Percentiles rank a stretch among this genome's conserved stretches.
phyloP scores from a whole-genome alignment of 2,797 vertebrate genomes.

The Syngnathus rostellatus region DNA sequence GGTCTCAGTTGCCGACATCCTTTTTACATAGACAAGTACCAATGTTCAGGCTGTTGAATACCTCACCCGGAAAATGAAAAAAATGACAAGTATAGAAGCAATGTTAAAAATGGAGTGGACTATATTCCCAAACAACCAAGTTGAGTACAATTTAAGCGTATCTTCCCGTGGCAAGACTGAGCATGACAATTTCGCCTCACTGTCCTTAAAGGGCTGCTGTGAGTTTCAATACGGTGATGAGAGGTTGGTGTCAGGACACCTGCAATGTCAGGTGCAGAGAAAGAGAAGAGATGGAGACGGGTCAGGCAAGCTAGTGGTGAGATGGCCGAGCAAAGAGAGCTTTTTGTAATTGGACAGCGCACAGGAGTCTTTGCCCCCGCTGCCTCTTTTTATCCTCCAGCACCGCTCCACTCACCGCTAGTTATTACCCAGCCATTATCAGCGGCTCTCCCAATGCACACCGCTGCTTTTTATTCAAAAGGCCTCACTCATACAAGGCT shows the following conservation, averaged over 20 bases:
- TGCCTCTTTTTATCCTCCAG: conserved; percentile 20
- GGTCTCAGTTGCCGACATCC: too few relatives aligned
- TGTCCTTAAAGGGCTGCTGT: conserved; percentile 58
- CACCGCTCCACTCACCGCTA: conserved; percentile 21
- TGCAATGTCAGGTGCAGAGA: conserved; percentile 61
- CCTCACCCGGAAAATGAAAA: too few relatives aligned
- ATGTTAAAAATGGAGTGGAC: too few relatives aligned
- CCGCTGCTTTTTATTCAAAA: conserved; percentile 19
- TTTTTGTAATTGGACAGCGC: conserved; percentile 52
- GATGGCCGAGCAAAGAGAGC: conserved; percentile 34
- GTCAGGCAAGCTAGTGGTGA: conserved; percentile 58
- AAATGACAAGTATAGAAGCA: too few relatives aligned
- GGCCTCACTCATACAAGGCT: conserved; percentile 2
- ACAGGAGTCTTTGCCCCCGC: conserved; percentile 28
- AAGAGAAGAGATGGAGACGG: conserved; percentile 45
- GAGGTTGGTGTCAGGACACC: conserved; percentile 48
- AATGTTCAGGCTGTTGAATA: too few relatives aligned
- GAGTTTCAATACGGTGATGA: conserved; percentile 39
- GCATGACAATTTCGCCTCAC: conserved; percentile 43
- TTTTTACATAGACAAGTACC: too few relatives aligned
- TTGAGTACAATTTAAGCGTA: conserved; percentile 16
- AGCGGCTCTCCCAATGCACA: conserved; percentile 31
- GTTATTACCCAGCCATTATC: conserved; percentile 40
- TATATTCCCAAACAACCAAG: conserved; percentile 7
- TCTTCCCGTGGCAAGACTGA: conserved; percentile 36